Base-by-base conservation (phyloP, 2,888 invertebrate genomes). In the Ametastegia equiseti region DNA sequence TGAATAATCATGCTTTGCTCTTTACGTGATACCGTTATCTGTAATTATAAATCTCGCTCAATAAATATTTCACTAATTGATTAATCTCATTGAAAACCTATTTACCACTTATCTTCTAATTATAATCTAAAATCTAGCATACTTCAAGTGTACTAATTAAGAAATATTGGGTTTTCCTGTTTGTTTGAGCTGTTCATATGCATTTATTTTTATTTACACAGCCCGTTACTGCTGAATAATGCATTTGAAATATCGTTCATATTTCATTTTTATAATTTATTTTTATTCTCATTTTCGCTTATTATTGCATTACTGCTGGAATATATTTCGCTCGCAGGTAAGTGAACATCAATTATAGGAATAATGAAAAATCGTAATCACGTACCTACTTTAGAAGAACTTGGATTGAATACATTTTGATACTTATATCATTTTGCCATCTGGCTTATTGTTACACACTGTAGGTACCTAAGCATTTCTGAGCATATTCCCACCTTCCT, bases 31-130 rank as follows among this genome's bases (percentile, higher is more conserved):
- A 50, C 19, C 54, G 33, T 11, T 36, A 75, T 75, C 19, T 75
- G 75, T 75, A 75, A 54, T n/a, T 50, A 33, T n/a, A 19, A 75
- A 75, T 75, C 50, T 54, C 54, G 75, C 75, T 75, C 75, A 75
- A 54, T 75, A 75, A 75, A 75, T 36, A 45, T 75, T 54, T 54
- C 30, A 75, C 9, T 75, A 36, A 54, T 36, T 75, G 54, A 23
- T 33, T 36, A 9, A 19, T 54, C 6, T 54, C 11, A 54, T 54
- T 71, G 4, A 4, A 54, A 54, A 75, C 33, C 36, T 33, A 4
- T 7, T 45, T 23, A 19, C n/a, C 65, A 33, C 3, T 54, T 1
- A 54, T 63, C 33, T 27, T 33, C n/a, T 7, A n/a, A 30, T 63
- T 33, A 36, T 63, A 33, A 63, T 63, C 6, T 63, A 33, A 1